Conservation (phyloP, 2,113 vertebrate species). For the Sinosuthora webbiana region DNA sequence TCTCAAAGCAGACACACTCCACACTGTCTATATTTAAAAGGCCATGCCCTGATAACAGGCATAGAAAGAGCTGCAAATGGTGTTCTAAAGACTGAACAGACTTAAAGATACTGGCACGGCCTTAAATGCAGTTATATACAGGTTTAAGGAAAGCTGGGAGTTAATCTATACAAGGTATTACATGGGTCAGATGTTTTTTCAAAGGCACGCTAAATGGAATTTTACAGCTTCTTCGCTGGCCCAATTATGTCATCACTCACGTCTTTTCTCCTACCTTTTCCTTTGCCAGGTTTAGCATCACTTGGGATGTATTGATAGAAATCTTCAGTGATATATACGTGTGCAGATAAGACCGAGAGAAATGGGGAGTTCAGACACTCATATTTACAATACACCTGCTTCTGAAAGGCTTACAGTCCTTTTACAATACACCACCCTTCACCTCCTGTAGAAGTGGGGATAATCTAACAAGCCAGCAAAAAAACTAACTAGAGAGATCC, state of each 20-base stretch:
- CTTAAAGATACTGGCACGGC: neutral
- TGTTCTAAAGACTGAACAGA: constrained; percentile 1
- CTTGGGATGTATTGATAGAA: neutral
- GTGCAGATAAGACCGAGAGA: neutral
- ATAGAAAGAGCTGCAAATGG: neutral
- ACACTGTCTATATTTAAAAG: neutral
- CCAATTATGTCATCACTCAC: constrained; percentile 41
- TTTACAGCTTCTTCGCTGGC: constrained; percentile 52
- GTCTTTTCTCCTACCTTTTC: constrained; percentile 10
- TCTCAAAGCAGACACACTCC: neutral
- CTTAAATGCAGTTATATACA: neutral
- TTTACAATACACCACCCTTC: neutral
- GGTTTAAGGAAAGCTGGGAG: constrained; percentile 51
- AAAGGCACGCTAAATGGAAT: constrained; percentile 41
- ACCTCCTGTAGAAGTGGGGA: neutral
- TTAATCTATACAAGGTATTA: constrained; percentile 58
- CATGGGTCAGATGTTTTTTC: constrained; percentile 34
- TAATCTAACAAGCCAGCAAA: neutral
- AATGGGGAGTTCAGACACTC: neutral
- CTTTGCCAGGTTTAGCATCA: constrained; percentile 1
- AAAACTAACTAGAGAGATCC: neutral
- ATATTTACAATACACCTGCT: neutral
- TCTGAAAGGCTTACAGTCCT: neutral
- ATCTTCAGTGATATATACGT: neutral
- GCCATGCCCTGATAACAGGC: neutral